Conservation (phyloP, 2,888 invertebrate genomes). For the Pocota personata region DNA sequence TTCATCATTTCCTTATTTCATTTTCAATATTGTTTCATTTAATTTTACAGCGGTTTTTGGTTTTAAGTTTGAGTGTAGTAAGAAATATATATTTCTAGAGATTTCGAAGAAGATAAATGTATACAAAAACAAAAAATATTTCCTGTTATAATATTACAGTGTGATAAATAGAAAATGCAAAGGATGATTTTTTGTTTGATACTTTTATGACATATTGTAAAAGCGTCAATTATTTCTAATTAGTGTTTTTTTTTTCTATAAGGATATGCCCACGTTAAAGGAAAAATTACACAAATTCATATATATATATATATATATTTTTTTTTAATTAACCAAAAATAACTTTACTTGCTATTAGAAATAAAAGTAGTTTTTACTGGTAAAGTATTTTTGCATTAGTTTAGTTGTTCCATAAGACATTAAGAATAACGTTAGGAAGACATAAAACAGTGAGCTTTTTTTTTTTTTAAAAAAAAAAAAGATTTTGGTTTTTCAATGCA, state of each 20-base stretch:
- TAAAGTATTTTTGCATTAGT: slow-evolving; percentile 40
- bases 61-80: slow-evolving; percentile 37
- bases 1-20: slow-evolving; percentile 66
- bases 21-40: slow-evolving; percentile 65
- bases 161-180: slow-evolving; percentile 59
- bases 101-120: slow-evolving; percentile 48
- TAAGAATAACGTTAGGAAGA: slow-evolving; percentile 69
- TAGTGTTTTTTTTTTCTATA: slow-evolving; percentile 26
- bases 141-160: slow-evolving; percentile 45
- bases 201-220: slow-evolving; percentile 23
- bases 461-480: background rate
- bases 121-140: slow-evolving; percentile 13
- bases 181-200: slow-evolving; percentile 31
- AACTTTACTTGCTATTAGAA: background rate
- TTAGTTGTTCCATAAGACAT: slow-evolving; percentile 69
- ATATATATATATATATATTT: too few relatives aligned
- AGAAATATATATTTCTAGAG: slow-evolving; percentile 48
- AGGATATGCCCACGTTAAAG: slow-evolving; percentile 58
- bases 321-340: background rate
- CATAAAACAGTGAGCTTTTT: slow-evolving; percentile 70
- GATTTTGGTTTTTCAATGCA: slow-evolving; percentile 29
- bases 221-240: slow-evolving; percentile 62
- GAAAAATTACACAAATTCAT: slow-evolving; percentile 3
- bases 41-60: slow-evolving; percentile 41
- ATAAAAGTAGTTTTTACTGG: slow-evolving; percentile 21